Percentiles rank a stretch among this genome's conserved stretches.
Conservation (phyloP, 1,140 invertebrate genomes). For the Belonocnema kinseyi region DNA sequence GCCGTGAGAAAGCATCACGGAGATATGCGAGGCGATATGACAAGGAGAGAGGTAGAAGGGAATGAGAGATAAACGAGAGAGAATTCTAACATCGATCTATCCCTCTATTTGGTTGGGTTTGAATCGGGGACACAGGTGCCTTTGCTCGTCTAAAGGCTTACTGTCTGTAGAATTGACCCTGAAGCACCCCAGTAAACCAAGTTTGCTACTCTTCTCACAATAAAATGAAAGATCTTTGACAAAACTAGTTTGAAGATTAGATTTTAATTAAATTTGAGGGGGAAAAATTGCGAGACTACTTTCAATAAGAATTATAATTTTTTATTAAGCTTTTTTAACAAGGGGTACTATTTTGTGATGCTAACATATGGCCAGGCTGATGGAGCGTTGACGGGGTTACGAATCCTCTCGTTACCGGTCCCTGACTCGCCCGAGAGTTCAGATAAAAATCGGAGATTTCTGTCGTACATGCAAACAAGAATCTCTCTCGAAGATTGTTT, state of each 20-base stretch:
- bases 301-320: no score
- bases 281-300: no score
- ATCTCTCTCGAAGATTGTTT: slow-evolving; percentile 45
- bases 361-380: slow-evolving; percentile 38
- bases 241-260: not conserved
- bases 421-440: slow-evolving; percentile 44
- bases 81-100: slow-evolving; percentile 64
- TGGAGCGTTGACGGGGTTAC: slow-evolving; percentile 57
- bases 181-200: not conserved
- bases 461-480: slow-evolving; percentile 61
- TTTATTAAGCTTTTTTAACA: not conserved
- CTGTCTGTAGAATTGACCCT: not conserved
- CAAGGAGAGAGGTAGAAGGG: slow-evolving; percentile 39
- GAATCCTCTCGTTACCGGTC: slow-evolving; percentile 58
- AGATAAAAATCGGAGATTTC: slow-evolving; percentile 67
- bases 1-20: slow-evolving; percentile 61
- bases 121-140: slow-evolving; percentile 68
- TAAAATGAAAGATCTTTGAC: not conserved
- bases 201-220: not conserved
- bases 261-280: not conserved
- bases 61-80: slow-evolving; percentile 49
- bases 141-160: slow-evolving; percentile 34
- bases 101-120: slow-evolving; percentile 61
- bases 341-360: slow-evolving; percentile 19
- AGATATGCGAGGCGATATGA: slow-evolving; percentile 56